Evolutionary conservation across 2,113 vertebrate species (phyloP), one percentile per base, ranked within the genome.

Genomic region (Pycnonotus jocosus): DNA sequence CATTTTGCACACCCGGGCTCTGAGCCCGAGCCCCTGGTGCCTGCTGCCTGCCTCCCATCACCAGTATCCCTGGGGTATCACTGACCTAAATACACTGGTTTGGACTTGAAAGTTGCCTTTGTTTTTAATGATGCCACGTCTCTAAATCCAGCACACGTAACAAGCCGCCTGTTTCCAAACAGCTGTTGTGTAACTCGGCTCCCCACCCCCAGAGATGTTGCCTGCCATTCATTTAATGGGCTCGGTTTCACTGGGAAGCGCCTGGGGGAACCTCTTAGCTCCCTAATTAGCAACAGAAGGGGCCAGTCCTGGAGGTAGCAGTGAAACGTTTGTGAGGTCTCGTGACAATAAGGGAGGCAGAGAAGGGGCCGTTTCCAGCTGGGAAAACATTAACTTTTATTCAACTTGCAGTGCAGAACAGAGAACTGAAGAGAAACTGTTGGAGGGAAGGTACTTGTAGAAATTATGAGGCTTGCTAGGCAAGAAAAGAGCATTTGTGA

Each of bases 221-320:
- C 53, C 81, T 71, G n/a, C 50, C 62, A n/a, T 94, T 94, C 47
- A 56, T 90, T 93, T 88, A 90, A 73, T 68, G 48, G 82, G 87
- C 87, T 94, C 5, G 2, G 71, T 97, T 97, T 96, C 96, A 90
- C 92, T 90, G 90, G 71, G 92, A 97, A 96, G 82, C 81, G 92
- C 93, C 95, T 31, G 62, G 38, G 64, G 92, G 80, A 88, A 37
- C 64, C 68, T 95, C 71, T 82, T 44, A 70, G 68, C 81, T 91
- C 44, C 56, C 79, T 97, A 96, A 97, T 96, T 83, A 95, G 79
- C 60, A 94, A 78, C 92, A 96, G 94, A 95, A 92, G 85, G 86
- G 47, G 79, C 60, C 48, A 77, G 60, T 74, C 74, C 71, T 92
- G 90, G 92, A 90, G 85, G 90, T 74, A 92, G 80, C 68, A 33